Base-by-base conservation (phyloP, 2,797 vertebrate genomes). In the Hapalemur alaotrensis region DNA sequence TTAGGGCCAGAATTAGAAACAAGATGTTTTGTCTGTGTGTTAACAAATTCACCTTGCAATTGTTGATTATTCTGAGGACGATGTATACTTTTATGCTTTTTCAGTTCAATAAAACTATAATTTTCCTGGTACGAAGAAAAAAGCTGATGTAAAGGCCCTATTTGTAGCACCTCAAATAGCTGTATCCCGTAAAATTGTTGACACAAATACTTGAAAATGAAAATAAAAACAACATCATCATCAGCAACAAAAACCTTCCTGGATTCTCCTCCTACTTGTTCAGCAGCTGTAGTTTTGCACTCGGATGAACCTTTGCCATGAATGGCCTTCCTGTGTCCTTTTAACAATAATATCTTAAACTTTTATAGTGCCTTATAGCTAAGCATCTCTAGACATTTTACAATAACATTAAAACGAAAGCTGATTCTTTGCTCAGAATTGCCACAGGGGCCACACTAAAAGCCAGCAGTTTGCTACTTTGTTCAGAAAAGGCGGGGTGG, bases 321-420 rank as follows among this genome's bases (percentile, higher is more conserved):
- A 82, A 91, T 35, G 79, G 73, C 80, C 91, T 96, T 61, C 14
- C 86, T 41, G n/a, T 43, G 89, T 96, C 95, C 95, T 96, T 96
- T 86, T 50, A 93, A 90, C 81, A 97, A 93, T 85, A 90, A 95
- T 94, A 95, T 90, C 97, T 97, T 98, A 96, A 96, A 86, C 38
- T 93, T 97, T 96, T 97, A 97, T 95, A 82, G 95, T 91, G 72
- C 91, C 95, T 91, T 48, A 93, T 93, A 93, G 94, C 91, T 92
- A 96, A 93, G 87, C 93, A 96, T 96, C 91, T 96, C 93, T 67
- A 95, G 94, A 92, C 83, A 76, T 85, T 94, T 97, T 96, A 92
- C 91, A 95, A 52, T 94, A 75, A 93, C 57, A n/a, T 97, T 92
- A 89, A 98, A 97, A 93, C 0, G 48, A 96, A 96, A 96, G 76